Conservation (phyloP, 2,113 vertebrate genomes). For the Etheostoma spectabile region DNA sequence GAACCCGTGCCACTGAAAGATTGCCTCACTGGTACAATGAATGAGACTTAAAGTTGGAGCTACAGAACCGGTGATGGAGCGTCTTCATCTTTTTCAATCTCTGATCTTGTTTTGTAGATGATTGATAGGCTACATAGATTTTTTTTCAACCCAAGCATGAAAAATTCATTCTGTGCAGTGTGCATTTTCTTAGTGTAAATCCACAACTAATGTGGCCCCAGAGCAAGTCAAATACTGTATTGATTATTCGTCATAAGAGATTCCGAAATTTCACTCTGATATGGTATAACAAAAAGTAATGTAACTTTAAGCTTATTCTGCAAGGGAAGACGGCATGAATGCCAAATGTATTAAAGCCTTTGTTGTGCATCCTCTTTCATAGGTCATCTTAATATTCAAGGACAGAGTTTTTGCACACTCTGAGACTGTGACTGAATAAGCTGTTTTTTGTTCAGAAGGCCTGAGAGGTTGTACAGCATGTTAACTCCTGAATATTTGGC, state of each 20-base stretch:
- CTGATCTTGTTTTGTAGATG: constrained; percentile 22
- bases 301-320: constrained; percentile 17
- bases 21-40: constrained; percentile 51
- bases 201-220: background rate
- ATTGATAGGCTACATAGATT: constrained; percentile 38
- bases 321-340: constrained; percentile 2
- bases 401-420: constrained; percentile 41
- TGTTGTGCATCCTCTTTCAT: constrained; percentile 47
- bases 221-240: background rate
- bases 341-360: constrained; percentile 35
- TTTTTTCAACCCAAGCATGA: constrained; percentile 18
- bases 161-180: constrained; percentile 14
- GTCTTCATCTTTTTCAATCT: constrained; percentile 34
- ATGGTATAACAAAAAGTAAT: constrained; percentile 40
- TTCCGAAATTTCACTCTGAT: background rate
- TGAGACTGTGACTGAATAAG: constrained; percentile 54
- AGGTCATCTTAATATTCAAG: constrained; percentile 69
- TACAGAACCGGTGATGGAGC: constrained; percentile 34
- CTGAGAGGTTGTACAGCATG: constrained; percentile 37
- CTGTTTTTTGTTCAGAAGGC: constrained; percentile 41
- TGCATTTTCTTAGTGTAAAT: background rate
- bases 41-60: constrained; percentile 51
- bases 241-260: constrained; percentile 6
- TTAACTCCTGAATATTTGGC: constrained; percentile 47
- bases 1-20: constrained; percentile 57